phyloP scores from a whole-genome alignment of 2,113 vertebrate species.

The Labeo catla region DNA sequence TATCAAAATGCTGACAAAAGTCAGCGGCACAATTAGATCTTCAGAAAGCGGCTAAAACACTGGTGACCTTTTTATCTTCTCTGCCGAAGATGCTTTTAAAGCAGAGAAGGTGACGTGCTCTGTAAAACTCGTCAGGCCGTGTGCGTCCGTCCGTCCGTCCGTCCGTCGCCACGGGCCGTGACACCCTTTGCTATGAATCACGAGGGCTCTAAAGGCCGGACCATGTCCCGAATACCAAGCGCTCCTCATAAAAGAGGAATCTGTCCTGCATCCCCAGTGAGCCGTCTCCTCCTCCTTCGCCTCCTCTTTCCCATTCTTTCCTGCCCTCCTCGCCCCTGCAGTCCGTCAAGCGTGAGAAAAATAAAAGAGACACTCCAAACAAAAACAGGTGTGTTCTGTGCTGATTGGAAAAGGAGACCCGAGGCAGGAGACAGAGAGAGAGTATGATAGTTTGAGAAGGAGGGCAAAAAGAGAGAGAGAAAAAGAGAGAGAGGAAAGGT shows the following conservation, averaged over 20 bases:
- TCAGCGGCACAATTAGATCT: slow-evolving; percentile 60
- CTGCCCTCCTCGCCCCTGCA: slow-evolving; percentile 53
- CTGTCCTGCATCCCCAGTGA: slow-evolving; percentile 76
- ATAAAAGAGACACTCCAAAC: slow-evolving; percentile 57
- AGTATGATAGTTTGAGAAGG: slow-evolving; percentile 25
- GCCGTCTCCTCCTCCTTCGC: slow-evolving; percentile 51
- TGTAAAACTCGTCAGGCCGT: slow-evolving; percentile 63
- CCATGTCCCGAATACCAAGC: slow-evolving; percentile 81
- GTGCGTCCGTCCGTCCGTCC: slow-evolving; percentile 55
- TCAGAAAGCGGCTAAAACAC: slow-evolving; percentile 58
- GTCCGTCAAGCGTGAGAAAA: slow-evolving; percentile 63
- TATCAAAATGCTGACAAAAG: slow-evolving; percentile 62
- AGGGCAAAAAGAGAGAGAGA: slow-evolving; percentile 52
- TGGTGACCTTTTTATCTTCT: slow-evolving; percentile 55
- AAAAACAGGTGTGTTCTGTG: slow-evolving; percentile 58
- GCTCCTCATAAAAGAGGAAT: slow-evolving; percentile 80
- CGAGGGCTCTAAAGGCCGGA: slow-evolving; percentile 75
- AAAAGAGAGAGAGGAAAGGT: background rate
- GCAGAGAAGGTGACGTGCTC: slow-evolving; percentile 4
- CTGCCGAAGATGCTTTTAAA: slow-evolving; percentile 15
- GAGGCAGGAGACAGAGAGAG: slow-evolving; percentile 7
- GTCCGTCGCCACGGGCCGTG: slow-evolving; percentile 70
- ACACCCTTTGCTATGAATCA: slow-evolving; percentile 80
- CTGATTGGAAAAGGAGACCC: slow-evolving; percentile 40
- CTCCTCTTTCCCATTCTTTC: slow-evolving; percentile 27